Conservation (phyloP, 2,797 vertebrate species). For the Loriculus beryllinus region DNA sequence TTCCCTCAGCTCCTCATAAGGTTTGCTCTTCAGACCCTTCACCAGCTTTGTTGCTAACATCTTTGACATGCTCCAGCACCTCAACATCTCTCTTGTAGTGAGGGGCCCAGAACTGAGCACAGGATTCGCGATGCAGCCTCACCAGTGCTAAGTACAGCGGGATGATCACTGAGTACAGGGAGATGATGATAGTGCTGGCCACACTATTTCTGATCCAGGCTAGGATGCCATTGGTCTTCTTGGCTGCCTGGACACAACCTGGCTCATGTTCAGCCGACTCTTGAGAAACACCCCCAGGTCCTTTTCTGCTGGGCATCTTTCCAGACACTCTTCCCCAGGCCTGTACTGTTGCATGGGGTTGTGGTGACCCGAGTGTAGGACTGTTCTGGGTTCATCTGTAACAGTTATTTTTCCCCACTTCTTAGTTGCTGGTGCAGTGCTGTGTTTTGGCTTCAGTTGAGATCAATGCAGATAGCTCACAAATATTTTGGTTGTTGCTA, state of each 20-base stretch:
- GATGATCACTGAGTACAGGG: too few relatives aligned
- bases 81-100: too few relatives aligned
- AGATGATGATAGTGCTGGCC: neutral
- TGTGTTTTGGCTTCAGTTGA: neutral
- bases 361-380: neutral
- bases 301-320: neutral
- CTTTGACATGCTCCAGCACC: neutral
- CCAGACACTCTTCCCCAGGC: neutral
- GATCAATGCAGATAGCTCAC: neutral
- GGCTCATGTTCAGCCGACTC: neutral
- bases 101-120: neutral
- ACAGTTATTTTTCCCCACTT: neutral
- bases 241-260: neutral
- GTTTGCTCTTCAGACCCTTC: neutral
- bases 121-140: rapidly evolving
- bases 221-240: neutral
- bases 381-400: neutral
- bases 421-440: neutral
- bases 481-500: neutral
- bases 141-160: neutral
- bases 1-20: neutral
- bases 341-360: neutral
- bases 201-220: neutral
- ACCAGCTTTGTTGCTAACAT: neutral
- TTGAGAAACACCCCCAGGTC: neutral